Base-by-base conservation (phyloP, 2,888 invertebrate genomes). In the Nasonia oneida region DNA sequence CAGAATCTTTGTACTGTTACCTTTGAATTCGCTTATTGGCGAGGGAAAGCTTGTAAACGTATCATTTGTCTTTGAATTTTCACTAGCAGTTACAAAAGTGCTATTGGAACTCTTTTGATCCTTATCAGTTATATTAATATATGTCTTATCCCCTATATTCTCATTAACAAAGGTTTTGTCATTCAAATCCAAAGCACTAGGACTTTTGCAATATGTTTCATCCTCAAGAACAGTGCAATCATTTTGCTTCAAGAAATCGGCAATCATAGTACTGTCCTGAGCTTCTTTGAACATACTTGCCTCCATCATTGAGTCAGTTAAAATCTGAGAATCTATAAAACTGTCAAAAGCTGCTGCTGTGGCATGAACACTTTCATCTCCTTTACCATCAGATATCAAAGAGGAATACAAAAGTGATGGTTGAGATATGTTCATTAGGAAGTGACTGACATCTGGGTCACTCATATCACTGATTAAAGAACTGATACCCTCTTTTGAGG, bases 291-390 rank as follows among this genome's bases (percentile, higher is more conserved):
- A 91, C 88, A 91, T 91, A 85, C 91, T 92, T 12, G 90, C 90
- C 80, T 91, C 90, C 92, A 92, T 92, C 92, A 92, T 92, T 18
- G 92, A 92, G 47, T 90, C 90, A 0, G 91, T 91, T 33, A 92
- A 87, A 77, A 91, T 92, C 74, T 91, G 91, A 1, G 91, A 91
- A 88, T 91, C 91, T 39, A 87, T 83, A 80, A 90, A 89, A 33
- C 89, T 81, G 33, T 88, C 86, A 23, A 83, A 29, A 23, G 73
- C n/a, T n/a, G 23, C 71, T 10, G 47, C 74, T 81, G 80, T 57
- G n/a, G 78, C 47, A n/a, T 80, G 83, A n/a, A 87, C 33, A 61
- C 83, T 89, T 33, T 87, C 87, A 42, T 89, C 87, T 2, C 88
- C 89, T 73, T 73, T 88, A 1, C 85, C 81, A 47, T 86, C 87